A percentile compares a stretch with the other conserved stretches of the same genome.
Evolutionary conservation across 2,113 vertebrate genomes (phyloP).

Genomic region (Girardinichthys multiradiatus): DNA sequence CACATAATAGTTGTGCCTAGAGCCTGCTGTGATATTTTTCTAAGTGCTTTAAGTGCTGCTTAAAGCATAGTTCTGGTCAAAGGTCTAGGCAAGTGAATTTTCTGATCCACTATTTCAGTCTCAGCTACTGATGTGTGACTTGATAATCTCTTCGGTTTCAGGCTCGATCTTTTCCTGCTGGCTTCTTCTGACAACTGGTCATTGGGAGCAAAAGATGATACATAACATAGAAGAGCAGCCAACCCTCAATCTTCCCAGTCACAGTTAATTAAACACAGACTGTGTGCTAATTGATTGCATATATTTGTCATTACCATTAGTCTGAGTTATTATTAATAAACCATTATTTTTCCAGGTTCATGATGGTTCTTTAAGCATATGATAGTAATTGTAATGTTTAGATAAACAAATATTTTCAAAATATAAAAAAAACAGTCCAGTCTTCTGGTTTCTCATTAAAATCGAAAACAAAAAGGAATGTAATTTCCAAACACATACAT

Average conservation of each 20-base stretch:
- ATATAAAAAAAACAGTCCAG: too few species aligned
- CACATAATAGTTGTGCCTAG: constrained; percentile 30
- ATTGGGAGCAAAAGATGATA: constrained; percentile 7
- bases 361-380: too few species aligned
- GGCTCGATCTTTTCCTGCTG: constrained; percentile 15
- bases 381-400: too few species aligned
- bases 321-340: too few species aligned
- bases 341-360: too few species aligned
- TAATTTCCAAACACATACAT: too few species aligned
- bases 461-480: too few species aligned
- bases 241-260: constrained; percentile 2
- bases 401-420: too few species aligned
- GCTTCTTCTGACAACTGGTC: constrained; percentile 5
- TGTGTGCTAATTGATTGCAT: too few species aligned
- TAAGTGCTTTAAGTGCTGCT: constrained; percentile 47
- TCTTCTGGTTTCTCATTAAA: too few species aligned
- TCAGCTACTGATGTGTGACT: constrained; percentile 23
- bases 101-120: constrained; percentile 17
- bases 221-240: constrained; percentile 3
- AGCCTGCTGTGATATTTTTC: constrained; percentile 32
- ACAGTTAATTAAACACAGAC: not conserved
- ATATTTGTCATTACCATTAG: too few species aligned
- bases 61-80: constrained; percentile 25
- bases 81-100: constrained; percentile 7
- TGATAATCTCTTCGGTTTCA: constrained; percentile 28